phyloP scores from a whole-genome alignment of 2,797 vertebrate species.

The Lepus townsendii region DNA sequence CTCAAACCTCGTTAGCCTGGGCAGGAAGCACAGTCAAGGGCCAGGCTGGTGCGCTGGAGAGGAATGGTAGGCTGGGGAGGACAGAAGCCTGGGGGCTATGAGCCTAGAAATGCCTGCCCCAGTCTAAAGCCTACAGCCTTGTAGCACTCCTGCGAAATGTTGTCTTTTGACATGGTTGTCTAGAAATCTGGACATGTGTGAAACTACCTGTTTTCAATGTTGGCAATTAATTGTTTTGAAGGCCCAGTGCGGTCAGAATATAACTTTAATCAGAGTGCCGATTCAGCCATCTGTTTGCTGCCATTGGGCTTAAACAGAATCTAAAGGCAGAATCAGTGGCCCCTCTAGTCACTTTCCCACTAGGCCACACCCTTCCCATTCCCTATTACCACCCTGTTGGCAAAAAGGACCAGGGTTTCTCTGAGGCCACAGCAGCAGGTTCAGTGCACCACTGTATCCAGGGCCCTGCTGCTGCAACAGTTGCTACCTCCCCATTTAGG shows the following conservation, averaged over 20 bases:
- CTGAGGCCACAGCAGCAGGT: neutral
- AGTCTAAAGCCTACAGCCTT: neutral
- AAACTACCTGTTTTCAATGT: neutral
- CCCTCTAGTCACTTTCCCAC: neutral
- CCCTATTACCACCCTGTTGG: neutral
- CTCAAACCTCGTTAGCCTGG: neutral
- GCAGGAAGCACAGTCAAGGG: neutral
- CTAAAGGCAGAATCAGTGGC: neutral
- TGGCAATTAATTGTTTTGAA: slow-evolving; percentile 11
- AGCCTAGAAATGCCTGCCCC: accelerated
- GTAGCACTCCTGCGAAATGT: neutral
- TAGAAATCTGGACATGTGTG: neutral
- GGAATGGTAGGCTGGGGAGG: neutral
- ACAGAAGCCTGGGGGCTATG: neutral
- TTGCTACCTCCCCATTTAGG: neutral
- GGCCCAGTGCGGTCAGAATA: neutral
- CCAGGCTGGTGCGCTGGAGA: neutral
- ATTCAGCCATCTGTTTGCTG: neutral
- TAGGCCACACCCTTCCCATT: neutral
- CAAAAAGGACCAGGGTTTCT: neutral
- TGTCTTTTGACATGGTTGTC: neutral
- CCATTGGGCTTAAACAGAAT: neutral
- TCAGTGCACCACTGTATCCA: neutral
- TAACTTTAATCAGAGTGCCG: neutral
- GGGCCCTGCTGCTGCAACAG: neutral